These are phyloP conservation scores for Ovibos moschatus DNA, from an alignment of 2,113 vertebrate genomes.

Conservation along the genomic window DNA sequence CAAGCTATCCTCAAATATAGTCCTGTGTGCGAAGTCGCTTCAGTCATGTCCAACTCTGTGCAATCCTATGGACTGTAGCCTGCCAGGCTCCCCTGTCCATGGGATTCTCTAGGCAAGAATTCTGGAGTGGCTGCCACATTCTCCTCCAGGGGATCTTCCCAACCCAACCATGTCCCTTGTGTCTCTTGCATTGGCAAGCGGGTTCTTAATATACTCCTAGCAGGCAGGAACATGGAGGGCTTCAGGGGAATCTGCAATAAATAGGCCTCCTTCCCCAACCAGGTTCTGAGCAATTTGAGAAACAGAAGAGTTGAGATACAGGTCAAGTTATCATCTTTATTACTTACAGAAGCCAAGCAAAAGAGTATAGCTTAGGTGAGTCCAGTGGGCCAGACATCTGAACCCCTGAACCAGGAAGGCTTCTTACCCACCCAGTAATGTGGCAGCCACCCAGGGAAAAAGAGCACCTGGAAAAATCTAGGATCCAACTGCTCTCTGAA, in stretches of 20 bases:
- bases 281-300: background rate
- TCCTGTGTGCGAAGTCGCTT: accelerated
- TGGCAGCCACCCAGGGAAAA: background rate
- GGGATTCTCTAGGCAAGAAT: background rate
- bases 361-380: background rate
- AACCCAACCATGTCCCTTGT: background rate
- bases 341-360: background rate
- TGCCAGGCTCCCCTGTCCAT: background rate
- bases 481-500: background rate
- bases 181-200: background rate
- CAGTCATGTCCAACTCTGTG: background rate
- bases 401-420: background rate
- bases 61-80: background rate
- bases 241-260: background rate
- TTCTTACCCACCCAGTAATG: background rate
- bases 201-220: background rate
- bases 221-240: background rate
- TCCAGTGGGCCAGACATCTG: background rate
- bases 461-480: accelerated
- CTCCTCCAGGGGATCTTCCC: background rate
- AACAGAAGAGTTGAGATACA: background rate
- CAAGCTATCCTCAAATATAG: background rate
- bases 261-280: background rate
- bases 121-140: background rate
- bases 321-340: background rate